phyloP scores from a whole-genome alignment of 1,140 invertebrate genomes.

The Arion vulgaris region DNA sequence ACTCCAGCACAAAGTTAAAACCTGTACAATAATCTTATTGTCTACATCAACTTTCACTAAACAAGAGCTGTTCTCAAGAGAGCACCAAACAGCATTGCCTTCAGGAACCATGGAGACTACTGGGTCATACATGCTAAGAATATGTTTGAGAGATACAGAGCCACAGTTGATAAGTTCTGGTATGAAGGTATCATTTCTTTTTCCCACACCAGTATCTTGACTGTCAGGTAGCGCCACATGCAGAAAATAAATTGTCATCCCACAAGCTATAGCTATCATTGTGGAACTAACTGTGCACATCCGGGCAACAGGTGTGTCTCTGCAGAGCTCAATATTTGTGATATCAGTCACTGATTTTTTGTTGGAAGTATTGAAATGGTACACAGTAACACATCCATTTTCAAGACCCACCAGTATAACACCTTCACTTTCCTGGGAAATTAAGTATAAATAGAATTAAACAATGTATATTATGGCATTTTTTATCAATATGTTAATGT shows the following conservation, averaged over 20 bases:
- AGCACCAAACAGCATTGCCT: constrained; percentile 12
- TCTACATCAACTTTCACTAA: constrained; percentile 11
- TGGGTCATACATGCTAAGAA: not conserved
- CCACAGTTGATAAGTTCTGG: constrained; percentile 4
- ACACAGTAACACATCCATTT: constrained; percentile 13
- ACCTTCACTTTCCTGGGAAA: not conserved
- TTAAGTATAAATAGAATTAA: not conserved
- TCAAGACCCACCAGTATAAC: constrained; percentile 7
- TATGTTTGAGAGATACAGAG: not conserved
- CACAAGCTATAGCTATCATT: constrained; percentile 24
- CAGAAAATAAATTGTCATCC: constrained; percentile 16
- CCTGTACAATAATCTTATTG: not conserved
- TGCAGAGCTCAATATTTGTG: not conserved
- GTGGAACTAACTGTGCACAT: constrained; percentile 5
- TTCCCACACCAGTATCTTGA: not conserved
- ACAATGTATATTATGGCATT: too few relatives aligned
- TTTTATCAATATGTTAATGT: too few relatives aligned
- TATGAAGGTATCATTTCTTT: not conserved
- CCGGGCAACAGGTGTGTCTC: not conserved
- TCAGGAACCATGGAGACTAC: constrained; percentile 6
- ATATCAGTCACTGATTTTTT: constrained; percentile 3
- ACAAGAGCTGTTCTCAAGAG: not conserved
- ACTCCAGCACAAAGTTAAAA: not conserved
- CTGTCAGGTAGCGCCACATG: not conserved
- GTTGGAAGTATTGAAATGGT: not conserved